Evolutionary conservation across 2,113 vertebrate species (phyloP).

Genomic region (Osmerus eperlanus): DNA sequence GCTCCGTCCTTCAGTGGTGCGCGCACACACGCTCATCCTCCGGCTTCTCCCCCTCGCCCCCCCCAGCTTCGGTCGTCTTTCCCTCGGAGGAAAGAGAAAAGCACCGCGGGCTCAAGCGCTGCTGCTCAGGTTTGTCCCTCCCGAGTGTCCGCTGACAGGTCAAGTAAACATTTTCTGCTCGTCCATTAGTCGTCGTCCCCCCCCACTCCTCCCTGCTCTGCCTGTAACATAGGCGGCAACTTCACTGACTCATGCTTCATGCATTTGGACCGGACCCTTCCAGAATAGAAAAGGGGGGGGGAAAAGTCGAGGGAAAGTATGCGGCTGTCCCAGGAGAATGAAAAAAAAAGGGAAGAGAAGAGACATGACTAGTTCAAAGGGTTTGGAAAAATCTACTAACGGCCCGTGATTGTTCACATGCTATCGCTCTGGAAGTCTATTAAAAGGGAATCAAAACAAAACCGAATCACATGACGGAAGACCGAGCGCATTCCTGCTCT

Average conservation of each 20-base stretch:
- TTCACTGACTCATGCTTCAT: slow-evolving; percentile 61
- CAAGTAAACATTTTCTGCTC: slow-evolving; percentile 46
- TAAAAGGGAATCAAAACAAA: slow-evolving; percentile 36
- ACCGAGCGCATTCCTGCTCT: slow-evolving; percentile 61
- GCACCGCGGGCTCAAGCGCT: too few relatives aligned
- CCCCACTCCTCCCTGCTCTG: slow-evolving; percentile 32
- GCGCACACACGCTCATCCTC: too few relatives aligned
- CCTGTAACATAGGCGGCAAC: slow-evolving; percentile 60
- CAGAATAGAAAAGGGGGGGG: slow-evolving; percentile 18
- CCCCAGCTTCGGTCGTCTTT: too few relatives aligned
- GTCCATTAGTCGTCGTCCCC: slow-evolving; percentile 3
- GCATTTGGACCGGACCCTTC: slow-evolving; percentile 19
- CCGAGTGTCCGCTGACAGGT: slow-evolving; percentile 32
- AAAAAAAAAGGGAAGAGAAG: slow-evolving; percentile 18
- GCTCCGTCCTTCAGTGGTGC: too few relatives aligned
- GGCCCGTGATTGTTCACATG: slow-evolving; percentile 45
- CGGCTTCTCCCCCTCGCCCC: too few relatives aligned
- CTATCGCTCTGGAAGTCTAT: slow-evolving; percentile 47
- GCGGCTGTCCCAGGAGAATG: slow-evolving; percentile 34
- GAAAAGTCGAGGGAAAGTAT: slow-evolving; percentile 49
- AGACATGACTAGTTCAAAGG: slow-evolving; percentile 29
- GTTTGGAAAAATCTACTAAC: slow-evolving; percentile 61
- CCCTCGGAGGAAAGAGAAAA: too few relatives aligned
- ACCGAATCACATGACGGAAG: slow-evolving; percentile 59
- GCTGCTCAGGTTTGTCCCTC: slow-evolving; percentile 40